Percentiles rank a stretch among this genome's conserved stretches.
Evolutionary conservation across 2,888 invertebrate species (phyloP).

Genomic region (Stenotaenia linearis): DNA sequence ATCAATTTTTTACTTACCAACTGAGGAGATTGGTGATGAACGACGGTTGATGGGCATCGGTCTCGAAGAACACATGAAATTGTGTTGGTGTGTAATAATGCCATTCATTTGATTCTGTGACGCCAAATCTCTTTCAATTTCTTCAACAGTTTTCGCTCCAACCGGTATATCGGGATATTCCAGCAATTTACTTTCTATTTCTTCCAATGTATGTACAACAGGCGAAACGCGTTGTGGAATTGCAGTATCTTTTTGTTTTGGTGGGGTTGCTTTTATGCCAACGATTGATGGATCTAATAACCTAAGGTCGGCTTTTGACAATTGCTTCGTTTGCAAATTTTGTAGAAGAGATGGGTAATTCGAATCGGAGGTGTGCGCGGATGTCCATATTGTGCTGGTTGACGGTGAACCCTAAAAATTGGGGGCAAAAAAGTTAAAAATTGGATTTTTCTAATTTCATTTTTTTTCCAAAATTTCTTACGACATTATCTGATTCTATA

Average conservation of each 20-base stretch:
- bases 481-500: constrained; percentile 39
- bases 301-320: not conserved
- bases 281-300: not conserved
- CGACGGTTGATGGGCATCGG: constrained; percentile 31
- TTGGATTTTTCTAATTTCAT: not conserved
- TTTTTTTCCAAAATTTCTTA: constrained; percentile 34
- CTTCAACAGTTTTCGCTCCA: constrained; percentile 34
- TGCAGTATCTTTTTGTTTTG: not conserved
- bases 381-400: constrained; percentile 38
- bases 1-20: not conserved
- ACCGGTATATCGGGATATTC: constrained; percentile 30
- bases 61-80: not conserved
- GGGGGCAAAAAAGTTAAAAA: not conserved
- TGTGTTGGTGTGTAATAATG: not conserved
- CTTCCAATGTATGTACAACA: constrained; percentile 32
- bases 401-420: constrained; percentile 40
- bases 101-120: not conserved
- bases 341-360: not conserved
- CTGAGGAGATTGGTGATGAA: not conserved
- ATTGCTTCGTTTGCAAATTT: not conserved
- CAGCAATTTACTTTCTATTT: constrained; percentile 35
- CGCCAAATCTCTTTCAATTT: constrained; percentile 34
- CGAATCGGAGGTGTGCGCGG: constrained; percentile 13
- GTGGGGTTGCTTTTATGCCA: not conserved
- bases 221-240: not conserved